Evolutionary conservation across 1,140 invertebrate species (phyloP).

Genomic region (Drosophila littoralis): DNA sequence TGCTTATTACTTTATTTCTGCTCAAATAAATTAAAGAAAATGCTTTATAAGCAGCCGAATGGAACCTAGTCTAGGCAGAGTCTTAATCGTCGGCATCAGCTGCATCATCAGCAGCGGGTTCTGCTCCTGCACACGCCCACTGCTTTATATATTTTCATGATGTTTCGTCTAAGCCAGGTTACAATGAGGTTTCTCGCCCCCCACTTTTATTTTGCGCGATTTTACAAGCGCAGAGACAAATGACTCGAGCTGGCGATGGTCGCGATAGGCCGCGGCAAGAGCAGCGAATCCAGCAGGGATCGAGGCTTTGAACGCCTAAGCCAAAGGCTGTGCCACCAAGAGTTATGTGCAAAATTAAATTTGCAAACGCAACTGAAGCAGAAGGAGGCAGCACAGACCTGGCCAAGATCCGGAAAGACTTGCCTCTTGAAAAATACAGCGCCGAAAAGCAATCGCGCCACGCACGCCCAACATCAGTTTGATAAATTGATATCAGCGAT

Average conservation of each 20-base stretch:
- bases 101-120: slow-evolving; percentile 24
- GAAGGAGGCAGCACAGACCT: slow-evolving; percentile 29
- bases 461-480: slow-evolving; percentile 82
- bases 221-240: slow-evolving; percentile 80
- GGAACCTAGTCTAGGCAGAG: slow-evolving; percentile 11
- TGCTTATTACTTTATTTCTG: slow-evolving; percentile 45
- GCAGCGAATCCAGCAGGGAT: slow-evolving; percentile 38
- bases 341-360: slow-evolving; percentile 80
- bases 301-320: slow-evolving; percentile 55
- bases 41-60: slow-evolving; percentile 27
- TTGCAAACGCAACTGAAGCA: slow-evolving; percentile 61
- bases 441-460: slow-evolving; percentile 80
- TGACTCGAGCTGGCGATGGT: slow-evolving; percentile 62
- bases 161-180: slow-evolving; percentile 54
- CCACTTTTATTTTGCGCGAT: slow-evolving; percentile 17
- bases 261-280: slow-evolving; percentile 54
- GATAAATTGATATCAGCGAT: slow-evolving; percentile 83
- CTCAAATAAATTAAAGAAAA: slow-evolving; percentile 65
- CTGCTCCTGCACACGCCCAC: slow-evolving; percentile 63
- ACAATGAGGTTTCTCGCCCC: slow-evolving; percentile 12
- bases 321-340: slow-evolving; percentile 74
- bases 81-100: slow-evolving; percentile 31
- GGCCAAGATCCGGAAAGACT: slow-evolving; percentile 6
- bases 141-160: slow-evolving; percentile 62
- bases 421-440: slow-evolving; percentile 23